Evolutionary conservation across 2,113 vertebrate species (phyloP).

Genomic region (Rhagologus leucostigma): DNA sequence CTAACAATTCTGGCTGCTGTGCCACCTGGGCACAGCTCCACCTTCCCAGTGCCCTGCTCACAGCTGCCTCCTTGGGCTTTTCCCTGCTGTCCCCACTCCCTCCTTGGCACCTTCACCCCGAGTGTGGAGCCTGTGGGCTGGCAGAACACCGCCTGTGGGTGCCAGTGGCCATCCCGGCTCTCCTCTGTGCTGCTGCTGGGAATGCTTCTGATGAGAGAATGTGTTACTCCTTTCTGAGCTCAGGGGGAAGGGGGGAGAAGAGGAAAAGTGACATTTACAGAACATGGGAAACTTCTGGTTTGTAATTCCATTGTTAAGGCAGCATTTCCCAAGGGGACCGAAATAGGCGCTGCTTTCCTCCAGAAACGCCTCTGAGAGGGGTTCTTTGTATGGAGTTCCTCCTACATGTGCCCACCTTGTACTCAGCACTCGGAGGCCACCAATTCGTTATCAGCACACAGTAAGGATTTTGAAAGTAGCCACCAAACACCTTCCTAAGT

Average conservation of each 20-base stretch:
- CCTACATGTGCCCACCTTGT: too few species aligned
- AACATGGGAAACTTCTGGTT: neutral
- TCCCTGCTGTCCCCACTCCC: neutral
- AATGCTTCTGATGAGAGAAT: neutral
- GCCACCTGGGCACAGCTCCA: neutral
- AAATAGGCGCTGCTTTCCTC: neutral
- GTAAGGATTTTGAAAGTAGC: neutral
- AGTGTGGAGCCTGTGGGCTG: neutral
- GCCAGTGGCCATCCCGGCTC: fast-evolving
- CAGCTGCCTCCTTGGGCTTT: neutral
- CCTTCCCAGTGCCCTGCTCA: neutral
- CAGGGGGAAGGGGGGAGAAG: too few species aligned
- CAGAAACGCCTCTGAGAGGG: neutral
- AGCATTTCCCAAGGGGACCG: neutral
- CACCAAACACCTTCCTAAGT: neutral
- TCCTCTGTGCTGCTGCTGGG: neutral
- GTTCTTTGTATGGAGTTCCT: neutral
- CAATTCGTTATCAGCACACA: neutral
- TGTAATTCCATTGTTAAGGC: neutral
- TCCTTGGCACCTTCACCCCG: neutral
- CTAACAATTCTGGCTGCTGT: too few species aligned
- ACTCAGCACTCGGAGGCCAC: neutral
- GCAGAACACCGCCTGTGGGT: neutral
- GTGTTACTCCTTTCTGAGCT: neutral
- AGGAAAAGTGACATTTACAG: neutral